Conservation (phyloP, 2,797 vertebrate genomes). For the Onychomys torridus region DNA sequence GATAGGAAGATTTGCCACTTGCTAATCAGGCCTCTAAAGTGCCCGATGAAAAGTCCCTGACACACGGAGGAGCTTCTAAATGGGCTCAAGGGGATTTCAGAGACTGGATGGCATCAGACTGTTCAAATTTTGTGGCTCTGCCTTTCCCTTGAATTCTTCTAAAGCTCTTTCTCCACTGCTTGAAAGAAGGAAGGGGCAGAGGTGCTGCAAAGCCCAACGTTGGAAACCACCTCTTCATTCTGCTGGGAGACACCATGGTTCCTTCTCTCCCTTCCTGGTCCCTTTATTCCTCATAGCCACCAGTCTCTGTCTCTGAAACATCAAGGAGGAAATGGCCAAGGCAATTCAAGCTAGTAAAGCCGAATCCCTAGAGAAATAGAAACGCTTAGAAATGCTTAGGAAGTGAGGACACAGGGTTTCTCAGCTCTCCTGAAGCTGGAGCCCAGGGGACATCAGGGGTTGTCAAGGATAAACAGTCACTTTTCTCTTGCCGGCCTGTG, state of each 20-base stretch:
- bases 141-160: background rate
- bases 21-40: background rate
- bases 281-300: background rate
- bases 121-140: background rate
- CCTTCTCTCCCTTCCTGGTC: background rate
- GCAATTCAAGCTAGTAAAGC: background rate
- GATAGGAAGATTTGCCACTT: slow-evolving; percentile 15
- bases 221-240: background rate
- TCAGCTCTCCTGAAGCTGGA: slow-evolving; percentile 50
- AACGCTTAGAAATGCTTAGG: background rate
- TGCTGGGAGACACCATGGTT: background rate
- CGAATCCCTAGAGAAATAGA: background rate
- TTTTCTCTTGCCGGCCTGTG: background rate
- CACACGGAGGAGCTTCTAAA: background rate
- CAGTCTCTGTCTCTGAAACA: background rate
- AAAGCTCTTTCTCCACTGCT: background rate
- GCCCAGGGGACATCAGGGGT: background rate
- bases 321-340: background rate
- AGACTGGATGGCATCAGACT: background rate
- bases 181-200: background rate
- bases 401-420: slow-evolving; percentile 45
- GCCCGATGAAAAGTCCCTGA: background rate
- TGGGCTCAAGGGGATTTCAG: background rate
- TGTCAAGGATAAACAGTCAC: slow-evolving; percentile 57
- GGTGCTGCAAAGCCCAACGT: background rate